Evolutionary conservation across 2,797 vertebrate species (phyloP).

Genomic region (Coluber constrictor): DNA sequence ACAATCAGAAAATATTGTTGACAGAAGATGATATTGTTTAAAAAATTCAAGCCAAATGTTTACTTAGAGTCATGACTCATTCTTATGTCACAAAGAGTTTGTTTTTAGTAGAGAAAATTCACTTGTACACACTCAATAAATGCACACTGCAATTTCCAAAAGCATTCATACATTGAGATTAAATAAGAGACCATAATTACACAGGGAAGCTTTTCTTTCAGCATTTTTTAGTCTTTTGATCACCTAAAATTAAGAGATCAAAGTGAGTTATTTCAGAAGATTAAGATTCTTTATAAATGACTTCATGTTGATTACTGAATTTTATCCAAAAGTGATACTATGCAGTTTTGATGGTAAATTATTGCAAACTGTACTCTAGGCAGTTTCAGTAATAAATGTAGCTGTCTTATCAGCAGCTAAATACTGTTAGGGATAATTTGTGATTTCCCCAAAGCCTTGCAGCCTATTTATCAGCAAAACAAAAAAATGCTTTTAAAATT

Average conservation of each 20-base stretch:
- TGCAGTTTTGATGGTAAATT: background rate
- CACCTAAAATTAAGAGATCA: background rate
- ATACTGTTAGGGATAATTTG: background rate
- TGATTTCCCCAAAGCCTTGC: background rate
- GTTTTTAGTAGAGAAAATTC: background rate
- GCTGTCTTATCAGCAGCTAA: background rate
- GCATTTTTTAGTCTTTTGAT: background rate
- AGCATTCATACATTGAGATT: background rate
- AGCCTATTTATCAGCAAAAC: background rate
- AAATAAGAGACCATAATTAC: background rate
- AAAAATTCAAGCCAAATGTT: background rate
- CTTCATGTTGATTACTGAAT: background rate
- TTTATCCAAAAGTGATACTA: background rate
- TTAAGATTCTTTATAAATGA: background rate
- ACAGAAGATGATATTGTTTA: background rate
- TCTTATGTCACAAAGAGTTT: background rate
- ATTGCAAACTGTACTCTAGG: background rate
- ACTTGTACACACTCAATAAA: background rate
- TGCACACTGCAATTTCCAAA: background rate
- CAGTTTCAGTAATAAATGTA: background rate
- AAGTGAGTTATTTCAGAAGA: slow-evolving; percentile 2
- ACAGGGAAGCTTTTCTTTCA: background rate
- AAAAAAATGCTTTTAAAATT: background rate
- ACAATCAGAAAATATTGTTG: background rate
- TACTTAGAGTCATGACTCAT: background rate